A percentile compares a stretch with the other conserved stretches of the same genome.
These are phyloP conservation scores for Plutomurus gul DNA, from an alignment of 1,140 invertebrate genomes.

Conservation along the genomic window DNA sequence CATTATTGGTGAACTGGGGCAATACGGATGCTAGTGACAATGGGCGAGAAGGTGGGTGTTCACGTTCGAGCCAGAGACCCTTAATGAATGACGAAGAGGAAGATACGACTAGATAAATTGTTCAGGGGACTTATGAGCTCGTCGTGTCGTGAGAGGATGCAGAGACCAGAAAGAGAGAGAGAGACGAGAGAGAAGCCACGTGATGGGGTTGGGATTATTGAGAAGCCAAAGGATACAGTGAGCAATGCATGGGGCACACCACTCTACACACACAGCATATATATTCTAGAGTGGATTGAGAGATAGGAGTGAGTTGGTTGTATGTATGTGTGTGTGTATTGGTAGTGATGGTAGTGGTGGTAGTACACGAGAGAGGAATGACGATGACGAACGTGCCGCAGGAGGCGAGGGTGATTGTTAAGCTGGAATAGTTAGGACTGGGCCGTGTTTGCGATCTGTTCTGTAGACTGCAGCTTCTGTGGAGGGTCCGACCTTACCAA, in stretches of 20 bases:
- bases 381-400: conserved; percentile 45
- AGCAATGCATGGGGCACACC: not conserved
- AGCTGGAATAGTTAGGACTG: not conserved
- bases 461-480: conserved; percentile 45
- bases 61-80: not conserved
- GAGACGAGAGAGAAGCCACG: not conserved
- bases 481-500: conserved; percentile 45
- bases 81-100: conserved; percentile 26
- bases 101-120: conserved; percentile 10
- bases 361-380: conserved; percentile 23
- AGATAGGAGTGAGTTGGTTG: not conserved
- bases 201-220: conserved; percentile 18
- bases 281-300: not conserved
- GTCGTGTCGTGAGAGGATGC: not conserved
- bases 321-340: not conserved
- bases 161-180: not conserved
- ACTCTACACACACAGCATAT: not conserved
- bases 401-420: conserved; percentile 53
- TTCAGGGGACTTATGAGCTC: conserved; percentile 4
- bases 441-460: conserved; percentile 41
- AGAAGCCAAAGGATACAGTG: not conserved
- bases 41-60: conserved; percentile 13
- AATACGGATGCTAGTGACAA: conserved; percentile 28
- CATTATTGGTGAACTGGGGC: conserved; percentile 37
- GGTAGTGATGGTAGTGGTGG: not conserved